Base-by-base conservation (phyloP, 2,113 vertebrate genomes). In the Ceyx margarethae region DNA sequence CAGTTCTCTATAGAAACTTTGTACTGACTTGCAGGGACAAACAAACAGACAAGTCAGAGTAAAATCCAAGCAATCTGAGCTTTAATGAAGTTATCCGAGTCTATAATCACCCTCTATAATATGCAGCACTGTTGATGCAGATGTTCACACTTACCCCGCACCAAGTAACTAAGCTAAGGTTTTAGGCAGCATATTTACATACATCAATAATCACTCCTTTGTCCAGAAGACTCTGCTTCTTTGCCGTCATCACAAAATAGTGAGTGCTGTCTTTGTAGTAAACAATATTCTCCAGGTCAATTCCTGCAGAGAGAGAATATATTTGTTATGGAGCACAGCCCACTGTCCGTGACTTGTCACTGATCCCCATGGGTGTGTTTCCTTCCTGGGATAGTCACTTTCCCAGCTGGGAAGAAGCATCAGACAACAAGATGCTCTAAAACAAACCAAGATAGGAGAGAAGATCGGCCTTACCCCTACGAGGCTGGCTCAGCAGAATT, bases 171-270 rank as follows among this genome's bases (percentile, higher is more conserved):
- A 68, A 77, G 57, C 68, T 0, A 68, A 28, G 5, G 6, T 10
- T 67, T 82, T 83, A 74, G 23, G 25, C 54, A 83, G 29, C 23
- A 42, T 43, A 57, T 87, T 65, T 91, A 97, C 99, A 45, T 97
- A 99, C 99, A 4, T 98, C 97, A 37, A 99, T 97, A 93, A 99
- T 98, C 89, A 99, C 99, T 54, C 99, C 98, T 95, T 99, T 99
- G 91, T 99, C 99, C 90, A 99, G 96, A 85, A 99, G 98, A 84
- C 98, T 99, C 96, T 99, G 99, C 66, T 99, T 99, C 97, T 99
- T 99, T 75, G 99, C 99, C 6, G 99, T 99, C 99, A 99, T 99
- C 87, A 99, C 99, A 93, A 99, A 99, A 96, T 99, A 99, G 95
- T 99, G 99, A 2, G 99, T 99, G 94, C 98, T 98, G 95, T 99